Conservation (phyloP, 2,797 vertebrate species). For the Chlorospingus semifuscus region DNA sequence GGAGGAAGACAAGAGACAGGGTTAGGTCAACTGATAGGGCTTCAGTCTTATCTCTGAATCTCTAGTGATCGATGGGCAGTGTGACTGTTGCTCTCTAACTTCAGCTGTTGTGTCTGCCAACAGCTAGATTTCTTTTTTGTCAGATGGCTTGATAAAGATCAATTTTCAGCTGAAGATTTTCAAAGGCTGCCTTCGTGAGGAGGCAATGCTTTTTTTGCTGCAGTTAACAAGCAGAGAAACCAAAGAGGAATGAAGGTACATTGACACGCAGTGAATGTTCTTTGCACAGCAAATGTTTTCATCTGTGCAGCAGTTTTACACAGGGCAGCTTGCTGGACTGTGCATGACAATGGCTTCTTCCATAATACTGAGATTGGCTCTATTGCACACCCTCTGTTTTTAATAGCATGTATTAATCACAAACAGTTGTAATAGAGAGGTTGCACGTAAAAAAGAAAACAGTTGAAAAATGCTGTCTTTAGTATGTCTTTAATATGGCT, state of each 20-base stretch:
- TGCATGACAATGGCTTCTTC: background rate
- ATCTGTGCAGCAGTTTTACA: background rate
- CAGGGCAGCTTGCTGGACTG: background rate
- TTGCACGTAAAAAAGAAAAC: background rate
- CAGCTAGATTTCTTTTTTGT: constrained; percentile 1
- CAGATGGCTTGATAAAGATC: constrained; percentile 31
- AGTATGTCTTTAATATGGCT: background rate
- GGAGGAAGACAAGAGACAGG: background rate
- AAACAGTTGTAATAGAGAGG: constrained; percentile 7
- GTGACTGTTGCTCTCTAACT: background rate
- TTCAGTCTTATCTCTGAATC: background rate
- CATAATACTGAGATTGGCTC: background rate
- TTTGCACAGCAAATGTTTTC: background rate
- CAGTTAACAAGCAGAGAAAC: background rate
- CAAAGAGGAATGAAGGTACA: background rate
- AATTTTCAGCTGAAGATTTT: constrained; percentile 10
- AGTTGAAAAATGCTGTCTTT: background rate
- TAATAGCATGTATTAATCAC: constrained; percentile 21
- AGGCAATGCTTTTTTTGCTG: background rate
- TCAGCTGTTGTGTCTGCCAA: background rate
- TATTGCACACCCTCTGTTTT: background rate
- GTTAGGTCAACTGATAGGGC: background rate
- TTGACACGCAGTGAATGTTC: background rate
- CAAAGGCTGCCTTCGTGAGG: background rate
- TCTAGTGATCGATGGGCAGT: background rate